Conservation (phyloP, 1,140 invertebrate species). For the Orius insidiosus region DNA sequence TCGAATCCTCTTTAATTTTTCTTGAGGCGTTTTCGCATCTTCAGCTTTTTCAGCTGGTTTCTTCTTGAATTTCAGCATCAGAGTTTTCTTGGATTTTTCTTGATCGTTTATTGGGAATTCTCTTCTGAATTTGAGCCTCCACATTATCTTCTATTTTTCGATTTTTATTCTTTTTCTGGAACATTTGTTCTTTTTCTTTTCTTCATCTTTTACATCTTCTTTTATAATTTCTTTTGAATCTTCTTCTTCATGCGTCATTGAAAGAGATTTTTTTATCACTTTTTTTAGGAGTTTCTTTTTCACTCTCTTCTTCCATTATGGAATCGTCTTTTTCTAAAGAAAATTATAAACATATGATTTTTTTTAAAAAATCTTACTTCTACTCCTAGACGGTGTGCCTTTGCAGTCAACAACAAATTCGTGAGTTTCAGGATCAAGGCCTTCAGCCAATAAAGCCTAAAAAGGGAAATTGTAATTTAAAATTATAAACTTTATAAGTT, state of each 20-base stretch:
- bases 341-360: background rate
- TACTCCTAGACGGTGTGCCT: slow-evolving; percentile 15
- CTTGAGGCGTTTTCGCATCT: slow-evolving; percentile 15
- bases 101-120: background rate
- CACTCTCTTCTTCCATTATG: slow-evolving; percentile 27
- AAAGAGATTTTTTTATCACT: background rate
- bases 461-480: slow-evolving; percentile 20
- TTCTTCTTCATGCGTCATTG: background rate
- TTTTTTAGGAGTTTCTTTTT: slow-evolving; percentile 28
- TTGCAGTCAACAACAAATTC: slow-evolving; percentile 33
- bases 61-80: background rate
- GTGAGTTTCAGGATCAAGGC: slow-evolving; percentile 55
- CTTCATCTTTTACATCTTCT: slow-evolving; percentile 25
- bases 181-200: slow-evolving; percentile 26
- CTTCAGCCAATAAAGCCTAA: slow-evolving; percentile 64
- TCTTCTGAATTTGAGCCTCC: slow-evolving; percentile 13
- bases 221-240: slow-evolving; percentile 23
- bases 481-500: too few species aligned
- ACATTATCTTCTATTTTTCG: slow-evolving; percentile 23
- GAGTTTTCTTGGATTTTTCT: background rate
- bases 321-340: slow-evolving; percentile 19
- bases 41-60: slow-evolving; percentile 21
- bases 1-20: slow-evolving; percentile 19
- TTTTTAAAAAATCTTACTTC: slow-evolving; percentile 1
- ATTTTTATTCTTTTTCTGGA: slow-evolving; percentile 24